Base-by-base conservation (phyloP, 1,140 invertebrate species). In the Drusus annulatus region DNA sequence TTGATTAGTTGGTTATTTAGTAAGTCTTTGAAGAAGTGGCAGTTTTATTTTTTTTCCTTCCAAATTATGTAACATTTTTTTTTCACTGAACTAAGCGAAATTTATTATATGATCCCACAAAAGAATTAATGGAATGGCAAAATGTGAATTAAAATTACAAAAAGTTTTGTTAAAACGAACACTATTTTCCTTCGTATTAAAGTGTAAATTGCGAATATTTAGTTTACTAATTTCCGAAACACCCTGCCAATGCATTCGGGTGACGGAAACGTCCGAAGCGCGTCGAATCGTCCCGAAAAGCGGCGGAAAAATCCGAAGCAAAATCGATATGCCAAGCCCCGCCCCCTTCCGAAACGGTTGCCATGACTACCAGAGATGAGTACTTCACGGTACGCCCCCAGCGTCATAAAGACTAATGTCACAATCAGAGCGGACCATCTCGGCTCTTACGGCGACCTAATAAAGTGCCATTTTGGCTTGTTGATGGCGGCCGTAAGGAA, bases 261-360 rank as follows among this genome's bases (percentile, higher is more conserved):
- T 16, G 62, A 25, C 62, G 62, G 62, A 77, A 21, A 21, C n/a
- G 36, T 23, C 58, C 76, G 76, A 63, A 68, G 6, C 13, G 10
- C 19, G 21, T 45, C 76, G 76, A 52, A 68, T 2, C n/a, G 23
- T 52, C 5, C 60, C 76, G 76, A 65, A 68, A 13, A 6, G 0
- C 19, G n/a, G 13, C 76, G 76, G 36, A 68, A 16, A 23, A n/a
- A 7, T 62, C 16, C 76, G 76, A 77, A 77, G 19, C 60, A 77
- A 77, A 77, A 77, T 77, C 76, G 60, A 77, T 77, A 77, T 50
- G 50, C 36, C 60, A 51, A 50, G 50, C 45, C 76, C 52, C 76
- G 76, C 76, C 76, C 60, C 58, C 76, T 65, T 77, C 51, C 45
- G 76, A 77, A 77, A 76, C 45, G 62, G 76, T 77, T 19, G 76